These are phyloP conservation scores for Incurvaria masculella DNA, from an alignment of 2,888 invertebrate genomes.

Conservation along the genomic window DNA sequence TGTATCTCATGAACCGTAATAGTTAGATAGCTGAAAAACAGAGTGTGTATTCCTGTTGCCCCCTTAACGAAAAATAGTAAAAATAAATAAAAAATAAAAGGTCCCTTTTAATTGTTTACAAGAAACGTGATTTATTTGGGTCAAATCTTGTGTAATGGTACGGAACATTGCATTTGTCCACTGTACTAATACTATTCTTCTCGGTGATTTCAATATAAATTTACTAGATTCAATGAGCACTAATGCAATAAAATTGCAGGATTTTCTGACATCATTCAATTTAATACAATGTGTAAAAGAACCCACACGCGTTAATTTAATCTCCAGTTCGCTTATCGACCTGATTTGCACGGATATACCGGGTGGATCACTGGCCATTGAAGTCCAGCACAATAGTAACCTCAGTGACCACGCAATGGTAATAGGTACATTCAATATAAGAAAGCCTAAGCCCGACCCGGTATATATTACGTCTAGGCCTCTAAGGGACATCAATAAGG, in stretches of 20 bases:
- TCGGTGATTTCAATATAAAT: conserved; percentile 4
- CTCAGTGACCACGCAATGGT: background rate
- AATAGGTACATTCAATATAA: background rate
- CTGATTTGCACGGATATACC: background rate
- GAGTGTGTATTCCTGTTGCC: too few relatives aligned
- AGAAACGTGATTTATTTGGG: too few relatives aligned
- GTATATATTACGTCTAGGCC: background rate
- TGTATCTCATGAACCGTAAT: too few relatives aligned
- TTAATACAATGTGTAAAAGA: background rate
- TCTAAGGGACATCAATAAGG: background rate
- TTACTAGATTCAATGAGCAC: background rate
- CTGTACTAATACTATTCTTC: conserved; percentile 10
- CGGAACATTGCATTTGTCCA: too few relatives aligned
- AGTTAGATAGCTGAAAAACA: too few relatives aligned
- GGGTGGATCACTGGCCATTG: background rate
- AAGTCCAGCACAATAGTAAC: background rate
- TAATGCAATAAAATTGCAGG: background rate
- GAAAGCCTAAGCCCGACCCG: background rate
- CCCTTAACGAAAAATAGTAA: too few relatives aligned
- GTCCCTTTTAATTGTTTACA: too few relatives aligned
- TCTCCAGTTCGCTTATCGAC: background rate
- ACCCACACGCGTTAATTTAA: background rate
- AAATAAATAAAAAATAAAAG: too few relatives aligned
- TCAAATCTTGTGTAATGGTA: too few relatives aligned
- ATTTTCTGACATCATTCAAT: background rate